Percentiles rank a stretch among this genome's conserved stretches.
These are phyloP conservation scores for Sylvicapra grimmia DNA, from an alignment of 2,113 vertebrate genomes.

Conservation along the genomic window DNA sequence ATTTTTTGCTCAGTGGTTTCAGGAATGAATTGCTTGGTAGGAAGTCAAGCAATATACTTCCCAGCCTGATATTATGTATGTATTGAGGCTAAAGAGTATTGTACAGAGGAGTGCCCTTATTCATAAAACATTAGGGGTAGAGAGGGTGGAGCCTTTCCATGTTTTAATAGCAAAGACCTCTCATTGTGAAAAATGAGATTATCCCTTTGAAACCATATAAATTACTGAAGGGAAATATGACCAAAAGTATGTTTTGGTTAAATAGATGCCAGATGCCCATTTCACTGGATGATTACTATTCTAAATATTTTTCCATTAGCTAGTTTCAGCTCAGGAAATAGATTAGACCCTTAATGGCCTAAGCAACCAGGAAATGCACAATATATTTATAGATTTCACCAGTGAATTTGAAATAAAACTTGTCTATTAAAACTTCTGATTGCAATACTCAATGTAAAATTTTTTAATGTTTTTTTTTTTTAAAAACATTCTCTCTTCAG, in stretches of 20 bases:
- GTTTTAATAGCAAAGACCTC: slow-evolving; percentile 14
- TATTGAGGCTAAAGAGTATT: not conserved
- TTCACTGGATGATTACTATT: not conserved
- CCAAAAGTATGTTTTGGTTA: not conserved
- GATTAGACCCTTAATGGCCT: slow-evolving; percentile 37
- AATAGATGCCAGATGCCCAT: slow-evolving; percentile 26
- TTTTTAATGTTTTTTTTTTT: not conserved
- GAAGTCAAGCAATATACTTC: not conserved
- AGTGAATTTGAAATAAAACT: slow-evolving; percentile 27
- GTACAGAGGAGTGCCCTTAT: not conserved
- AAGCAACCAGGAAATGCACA: slow-evolving; percentile 49
- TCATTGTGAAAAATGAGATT: not conserved
- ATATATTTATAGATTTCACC: slow-evolving; percentile 27
- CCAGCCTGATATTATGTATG: not conserved
- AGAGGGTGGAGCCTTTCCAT: not conserved
- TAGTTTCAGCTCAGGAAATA: slow-evolving; percentile 49
- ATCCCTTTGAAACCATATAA: not conserved
- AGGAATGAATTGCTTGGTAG: not conserved
- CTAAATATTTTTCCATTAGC: slow-evolving; percentile 56
- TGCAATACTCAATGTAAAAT: not conserved
- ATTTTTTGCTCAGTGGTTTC: not conserved
- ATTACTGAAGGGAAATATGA: slow-evolving; percentile 11
- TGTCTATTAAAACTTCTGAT: slow-evolving; percentile 15
- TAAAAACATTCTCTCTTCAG: not conserved
- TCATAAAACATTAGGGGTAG: not conserved